Percentiles rank a stretch among this genome's conserved stretches.
Conservation (phyloP, 1,140 invertebrate species). For the Tribolium castaneum region DNA sequence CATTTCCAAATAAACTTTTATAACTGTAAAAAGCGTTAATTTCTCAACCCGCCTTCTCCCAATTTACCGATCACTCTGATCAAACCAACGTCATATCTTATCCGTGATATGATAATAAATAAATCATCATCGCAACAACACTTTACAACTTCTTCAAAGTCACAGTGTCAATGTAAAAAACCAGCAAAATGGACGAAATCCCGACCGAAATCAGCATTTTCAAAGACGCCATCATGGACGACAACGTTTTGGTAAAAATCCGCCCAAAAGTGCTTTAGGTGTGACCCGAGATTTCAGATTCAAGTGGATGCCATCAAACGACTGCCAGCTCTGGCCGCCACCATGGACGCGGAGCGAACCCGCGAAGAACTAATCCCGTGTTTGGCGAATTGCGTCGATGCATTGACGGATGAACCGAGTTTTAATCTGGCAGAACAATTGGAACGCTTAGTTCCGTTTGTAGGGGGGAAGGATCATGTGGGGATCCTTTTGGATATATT, state of each 20-base stretch:
- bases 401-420: slow-evolving; percentile 55
- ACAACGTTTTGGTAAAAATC: slow-evolving; percentile 48
- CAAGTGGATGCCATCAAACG: slow-evolving; percentile 53
- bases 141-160: not conserved
- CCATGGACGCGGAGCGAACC: slow-evolving; percentile 52
- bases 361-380: slow-evolving; percentile 54
- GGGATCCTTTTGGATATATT: slow-evolving; percentile 53
- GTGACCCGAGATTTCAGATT: slow-evolving; percentile 46
- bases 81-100: not conserved
- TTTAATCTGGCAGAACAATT: slow-evolving; percentile 54
- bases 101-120: slow-evolving; percentile 1
- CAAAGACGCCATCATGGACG: slow-evolving; percentile 51
- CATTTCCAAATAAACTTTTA: too few species aligned
- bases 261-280: not conserved
- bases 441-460: slow-evolving; percentile 54
- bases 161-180: not conserved
- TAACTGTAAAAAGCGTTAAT: too few species aligned
- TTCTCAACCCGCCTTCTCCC: not conserved
- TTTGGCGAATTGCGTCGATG: slow-evolving; percentile 47
- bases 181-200: not conserved
- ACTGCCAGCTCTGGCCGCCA: slow-evolving; percentile 51
- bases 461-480: slow-evolving; percentile 55
- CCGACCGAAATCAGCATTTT: slow-evolving; percentile 36
- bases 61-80: not conserved
- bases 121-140: not conserved